Conservation (phyloP, 2,888 invertebrate species). For the Agonopterix arenella region DNA sequence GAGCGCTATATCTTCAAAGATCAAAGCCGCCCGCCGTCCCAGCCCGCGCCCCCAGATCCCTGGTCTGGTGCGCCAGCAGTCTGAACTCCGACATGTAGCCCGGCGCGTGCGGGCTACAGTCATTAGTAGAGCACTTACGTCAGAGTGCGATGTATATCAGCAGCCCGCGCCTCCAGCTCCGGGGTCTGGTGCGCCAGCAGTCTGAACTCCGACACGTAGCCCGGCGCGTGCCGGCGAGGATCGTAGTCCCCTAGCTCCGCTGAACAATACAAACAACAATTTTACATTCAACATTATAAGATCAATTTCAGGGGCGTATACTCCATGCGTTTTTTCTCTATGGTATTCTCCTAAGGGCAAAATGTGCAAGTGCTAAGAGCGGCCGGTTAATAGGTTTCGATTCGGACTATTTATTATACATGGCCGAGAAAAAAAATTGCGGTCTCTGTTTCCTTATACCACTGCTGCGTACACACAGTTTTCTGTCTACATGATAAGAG, state of each 20-base stretch:
- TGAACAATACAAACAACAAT: conserved; percentile 36
- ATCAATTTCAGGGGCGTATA: too few species aligned
- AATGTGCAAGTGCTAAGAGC: too few species aligned
- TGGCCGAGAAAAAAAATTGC: too few species aligned
- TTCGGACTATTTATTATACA: too few species aligned
- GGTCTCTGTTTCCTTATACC: too few species aligned
- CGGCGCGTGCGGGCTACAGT: conserved; percentile 85
- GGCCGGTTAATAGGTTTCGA: too few species aligned
- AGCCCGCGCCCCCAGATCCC: conserved; percentile 91
- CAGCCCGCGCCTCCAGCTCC: conserved; percentile 91
- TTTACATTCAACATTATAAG: neutral
- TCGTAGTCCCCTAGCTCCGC: conserved; percentile 98
- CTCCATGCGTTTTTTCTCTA: too few species aligned
- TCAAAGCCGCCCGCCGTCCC: conserved; percentile 27
- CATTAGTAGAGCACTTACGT: conserved; percentile 91
- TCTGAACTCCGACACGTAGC: conserved; percentile 96
- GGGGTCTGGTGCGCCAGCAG: conserved; percentile 94
- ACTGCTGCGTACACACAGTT: too few species aligned
- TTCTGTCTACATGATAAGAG: too few species aligned
- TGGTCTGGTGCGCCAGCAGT: conserved; percentile 93
- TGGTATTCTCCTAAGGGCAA: too few species aligned
- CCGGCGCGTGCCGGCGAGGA: conserved; percentile 88
- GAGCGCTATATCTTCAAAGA: too few species aligned
- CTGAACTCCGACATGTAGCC: conserved; percentile 98
- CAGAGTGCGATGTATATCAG: conserved; percentile 91